Conservation (phyloP, 2,888 invertebrate species). For the Dasypogon diadema region DNA sequence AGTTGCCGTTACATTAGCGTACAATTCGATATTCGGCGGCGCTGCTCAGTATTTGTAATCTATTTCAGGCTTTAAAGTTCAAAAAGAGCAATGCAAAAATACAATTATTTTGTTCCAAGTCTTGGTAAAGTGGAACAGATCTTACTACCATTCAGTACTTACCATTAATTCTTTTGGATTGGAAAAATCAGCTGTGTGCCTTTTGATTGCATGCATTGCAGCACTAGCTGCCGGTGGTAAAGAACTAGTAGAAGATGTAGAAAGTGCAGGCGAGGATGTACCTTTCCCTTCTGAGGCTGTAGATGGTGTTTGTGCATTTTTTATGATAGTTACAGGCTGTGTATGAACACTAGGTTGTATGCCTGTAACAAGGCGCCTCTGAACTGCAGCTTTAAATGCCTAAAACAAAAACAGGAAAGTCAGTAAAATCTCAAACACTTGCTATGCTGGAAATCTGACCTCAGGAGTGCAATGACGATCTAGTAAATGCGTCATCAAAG, state of each 20-base stretch:
- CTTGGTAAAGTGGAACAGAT: too few species aligned
- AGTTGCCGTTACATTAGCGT: too few species aligned
- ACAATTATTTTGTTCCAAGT: too few species aligned
- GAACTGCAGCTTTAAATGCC: conserved; percentile 63
- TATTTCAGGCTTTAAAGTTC: too few species aligned
- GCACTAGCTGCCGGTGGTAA: conserved; percentile 82
- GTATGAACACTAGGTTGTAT: conserved; percentile 61
- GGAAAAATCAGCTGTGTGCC: conserved; percentile 92
- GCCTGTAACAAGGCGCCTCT: conserved; percentile 64
- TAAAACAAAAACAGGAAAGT: conserved; percentile 29
- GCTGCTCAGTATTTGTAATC: too few species aligned
- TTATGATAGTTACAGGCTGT: conserved; percentile 67
- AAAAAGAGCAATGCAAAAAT: too few species aligned
- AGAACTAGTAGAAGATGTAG: conserved; percentile 61
- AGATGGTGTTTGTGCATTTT: conserved; percentile 63
- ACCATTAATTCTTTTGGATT: conserved; percentile 92
- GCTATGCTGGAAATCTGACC: conserved; percentile 69
- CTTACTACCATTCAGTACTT: conserved; percentile 54
- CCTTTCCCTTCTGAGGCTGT: conserved; percentile 57
- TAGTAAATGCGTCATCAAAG: conserved; percentile 95
- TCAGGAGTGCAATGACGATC: conserved; percentile 93
- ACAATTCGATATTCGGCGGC: too few species aligned
- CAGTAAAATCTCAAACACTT: neutral
- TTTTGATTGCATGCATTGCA: conserved; percentile 95
- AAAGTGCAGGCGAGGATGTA: conserved; percentile 61